Base-by-base conservation (phyloP, 2,888 invertebrate genomes). In the Chorisops tibialis region DNA sequence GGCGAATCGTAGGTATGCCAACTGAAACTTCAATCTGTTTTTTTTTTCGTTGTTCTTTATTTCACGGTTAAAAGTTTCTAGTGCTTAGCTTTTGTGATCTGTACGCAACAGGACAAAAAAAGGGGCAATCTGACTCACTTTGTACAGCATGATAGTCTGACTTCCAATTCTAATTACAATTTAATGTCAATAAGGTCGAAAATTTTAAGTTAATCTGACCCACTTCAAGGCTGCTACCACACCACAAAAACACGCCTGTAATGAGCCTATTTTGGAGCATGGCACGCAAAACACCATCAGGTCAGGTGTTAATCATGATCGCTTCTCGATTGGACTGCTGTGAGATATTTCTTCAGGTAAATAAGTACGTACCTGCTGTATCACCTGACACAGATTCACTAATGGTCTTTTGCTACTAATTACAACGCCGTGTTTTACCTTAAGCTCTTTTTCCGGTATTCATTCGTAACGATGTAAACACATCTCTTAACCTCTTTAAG, bases 11-110 rank as follows among this genome's bases (percentile, higher is more conserved):
- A 37, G 37, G 16, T 18, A 19, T 37, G n/a, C 19, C 37, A 37
- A 37, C 51, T 16, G 9, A 22, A 12, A 37, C 35, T 35, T 14
- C 16, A 6, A 12, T 37, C 12, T 35, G 4, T 48, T 48, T 19
- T 48, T 21, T 9, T 18, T 22, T 35, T 12, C 35, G 14, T 12
- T 37, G 51, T 37, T 51, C 37, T 37, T 37, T 37, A 51, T 37
- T 51, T 51, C 51, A 51, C 51, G 51, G 51, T 51, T 18, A 51
- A 18, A 37, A 51, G 51, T 51, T 51, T 51, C 37, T 35, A 45
- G 30, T 30, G 5, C 30, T 30, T 30, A 9, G 30, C n/a, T n/a
- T n/a, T n/a, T n/a, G n/a, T n/a, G 19, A 45, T 6, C 47, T 9
- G 48, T n/a, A n/a, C n/a, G n/a, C n/a, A n/a, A n/a, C n/a, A n/a